Conservation (phyloP, 1,140 invertebrate species). For the Pseudomyrmex concolor region DNA sequence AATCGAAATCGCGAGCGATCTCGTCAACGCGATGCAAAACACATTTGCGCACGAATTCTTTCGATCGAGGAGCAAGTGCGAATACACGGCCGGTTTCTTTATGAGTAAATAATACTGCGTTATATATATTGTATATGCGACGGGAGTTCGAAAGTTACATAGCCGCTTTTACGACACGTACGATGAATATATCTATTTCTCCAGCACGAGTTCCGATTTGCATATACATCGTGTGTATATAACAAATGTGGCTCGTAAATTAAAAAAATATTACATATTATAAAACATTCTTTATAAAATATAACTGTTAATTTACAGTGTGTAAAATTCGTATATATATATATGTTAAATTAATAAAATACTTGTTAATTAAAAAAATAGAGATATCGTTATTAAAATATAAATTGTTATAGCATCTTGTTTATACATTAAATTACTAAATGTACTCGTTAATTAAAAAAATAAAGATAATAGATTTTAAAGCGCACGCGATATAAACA, state of each 20-base stretch:
- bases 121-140: conserved; percentile 11
- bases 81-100: conserved; percentile 3
- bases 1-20: neutral
- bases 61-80: conserved; percentile 27
- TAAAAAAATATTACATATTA: conserved; percentile 47
- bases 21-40: neutral
- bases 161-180: conserved; percentile 35
- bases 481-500: conserved; percentile 8
- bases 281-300: conserved; percentile 51
- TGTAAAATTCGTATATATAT: conserved; percentile 10
- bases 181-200: conserved; percentile 18
- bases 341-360: conserved; percentile 54
- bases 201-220: conserved; percentile 27
- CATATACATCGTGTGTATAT: neutral
- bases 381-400: conserved; percentile 52
- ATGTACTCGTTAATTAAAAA: conserved; percentile 42
- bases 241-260: conserved; percentile 36
- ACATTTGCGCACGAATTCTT: conserved; percentile 15
- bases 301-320: conserved; percentile 42
- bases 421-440: conserved; percentile 48
- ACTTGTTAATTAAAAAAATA: conserved; percentile 55
- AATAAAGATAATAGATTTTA: conserved; percentile 17
- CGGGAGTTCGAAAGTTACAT: conserved; percentile 52
- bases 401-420: conserved; percentile 37
- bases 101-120: conserved; percentile 64